Evolutionary conservation across 1,140 invertebrate species (phyloP).

Genomic region (Drosophila subobscura): DNA sequence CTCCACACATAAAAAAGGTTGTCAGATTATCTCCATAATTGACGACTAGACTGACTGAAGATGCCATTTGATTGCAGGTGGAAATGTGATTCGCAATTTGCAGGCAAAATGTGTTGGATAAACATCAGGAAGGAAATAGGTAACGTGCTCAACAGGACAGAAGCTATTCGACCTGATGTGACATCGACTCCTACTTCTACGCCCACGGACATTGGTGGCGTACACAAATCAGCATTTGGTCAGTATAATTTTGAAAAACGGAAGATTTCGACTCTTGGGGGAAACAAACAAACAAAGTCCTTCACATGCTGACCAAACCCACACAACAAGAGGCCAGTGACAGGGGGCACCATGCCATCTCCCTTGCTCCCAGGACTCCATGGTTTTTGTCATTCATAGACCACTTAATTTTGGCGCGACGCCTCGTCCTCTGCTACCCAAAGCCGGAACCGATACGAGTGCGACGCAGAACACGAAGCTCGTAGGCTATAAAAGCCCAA

Average conservation of each 20-base stretch:
- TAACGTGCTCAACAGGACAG: constrained; percentile 17
- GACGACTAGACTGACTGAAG: constrained; percentile 18
- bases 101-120: constrained; percentile 1
- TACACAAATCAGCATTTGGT: constrained; percentile 32
- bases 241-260: constrained; percentile 49
- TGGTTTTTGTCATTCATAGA: constrained; percentile 55
- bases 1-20: not conserved
- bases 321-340: constrained; percentile 3
- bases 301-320: constrained; percentile 17
- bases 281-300: constrained; percentile 40
- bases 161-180: not conserved
- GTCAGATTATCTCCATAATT: constrained; percentile 31
- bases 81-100: constrained; percentile 33
- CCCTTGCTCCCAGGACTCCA: constrained; percentile 6
- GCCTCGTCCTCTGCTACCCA: not conserved
- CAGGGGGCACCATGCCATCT: constrained; percentile 14
- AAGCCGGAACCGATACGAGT: constrained; percentile 45
- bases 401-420: constrained; percentile 66
- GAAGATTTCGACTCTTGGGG: constrained; percentile 30
- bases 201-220: not conserved
- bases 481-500: constrained; percentile 57
- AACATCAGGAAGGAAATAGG: constrained; percentile 9
- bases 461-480: constrained; percentile 31
- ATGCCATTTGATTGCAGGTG: constrained; percentile 4
- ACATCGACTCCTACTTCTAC: not conserved